Evolutionary conservation across 2,797 vertebrate genomes (phyloP).

Genomic region (Karalla daura): DNA sequence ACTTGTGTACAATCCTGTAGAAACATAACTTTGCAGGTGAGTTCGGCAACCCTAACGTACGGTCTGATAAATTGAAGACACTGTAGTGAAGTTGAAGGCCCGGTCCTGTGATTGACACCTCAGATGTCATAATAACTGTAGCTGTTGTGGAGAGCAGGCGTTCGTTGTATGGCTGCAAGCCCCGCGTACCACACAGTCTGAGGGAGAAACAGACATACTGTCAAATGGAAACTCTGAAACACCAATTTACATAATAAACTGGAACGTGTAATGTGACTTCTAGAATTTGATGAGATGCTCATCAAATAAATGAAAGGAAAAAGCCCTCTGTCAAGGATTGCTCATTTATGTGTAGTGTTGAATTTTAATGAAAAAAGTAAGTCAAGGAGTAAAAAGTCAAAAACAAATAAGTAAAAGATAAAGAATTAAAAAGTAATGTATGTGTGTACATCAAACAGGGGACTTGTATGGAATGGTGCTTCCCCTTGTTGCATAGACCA

Average conservation of each 20-base stretch:
- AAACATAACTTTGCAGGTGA: background rate
- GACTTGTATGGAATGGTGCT: slow-evolving; percentile 5
- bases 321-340: too few relatives aligned
- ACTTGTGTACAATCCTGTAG: too few relatives aligned
- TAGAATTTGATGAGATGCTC: too few relatives aligned
- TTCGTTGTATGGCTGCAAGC: slow-evolving; percentile 88
- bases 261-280: too few relatives aligned
- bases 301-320: too few relatives aligned
- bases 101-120: slow-evolving; percentile 90
- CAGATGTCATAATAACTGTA: slow-evolving; percentile 89
- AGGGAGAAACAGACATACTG: slow-evolving; percentile 2
- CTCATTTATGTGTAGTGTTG: too few relatives aligned
- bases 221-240: background rate
- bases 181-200: slow-evolving; percentile 90
- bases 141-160: slow-evolving; percentile 80
- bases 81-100: slow-evolving; percentile 90
- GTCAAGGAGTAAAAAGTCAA: too few relatives aligned
- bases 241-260: too few relatives aligned
- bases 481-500: slow-evolving; percentile 37
- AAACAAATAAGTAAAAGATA: background rate
- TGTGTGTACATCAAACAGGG: background rate
- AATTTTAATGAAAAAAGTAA: too few relatives aligned
- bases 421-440: background rate
- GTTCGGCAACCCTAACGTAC: slow-evolving; percentile 78
- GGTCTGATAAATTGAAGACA: slow-evolving; percentile 91